Conservation (phyloP, 2,797 vertebrate genomes). For the Hypotaenidia okinawae region DNA sequence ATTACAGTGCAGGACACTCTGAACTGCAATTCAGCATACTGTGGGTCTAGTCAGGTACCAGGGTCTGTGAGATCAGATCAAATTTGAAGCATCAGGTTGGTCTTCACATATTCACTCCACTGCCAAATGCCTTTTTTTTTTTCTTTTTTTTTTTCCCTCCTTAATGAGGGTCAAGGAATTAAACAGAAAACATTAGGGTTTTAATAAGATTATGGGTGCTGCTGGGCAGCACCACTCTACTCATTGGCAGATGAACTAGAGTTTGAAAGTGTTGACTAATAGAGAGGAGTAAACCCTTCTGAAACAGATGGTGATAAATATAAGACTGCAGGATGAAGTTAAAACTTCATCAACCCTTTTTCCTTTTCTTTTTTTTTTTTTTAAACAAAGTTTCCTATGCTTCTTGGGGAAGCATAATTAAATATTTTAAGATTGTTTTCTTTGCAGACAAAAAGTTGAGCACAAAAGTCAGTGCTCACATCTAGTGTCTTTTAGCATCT, state of each 20-base stretch:
- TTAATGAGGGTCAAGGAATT: background rate
- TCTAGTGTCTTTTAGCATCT: background rate
- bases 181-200: background rate
- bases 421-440: background rate
- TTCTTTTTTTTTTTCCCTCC: too few species aligned
- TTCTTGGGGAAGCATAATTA: background rate
- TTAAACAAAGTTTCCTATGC: too few species aligned
- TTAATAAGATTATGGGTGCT: background rate
- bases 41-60: background rate
- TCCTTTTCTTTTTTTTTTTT: background rate
- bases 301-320: background rate
- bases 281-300: background rate
- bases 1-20: background rate
- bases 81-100: background rate
- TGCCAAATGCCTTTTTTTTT: background rate
- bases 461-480: background rate
- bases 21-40: fast-evolving
- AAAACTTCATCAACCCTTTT: background rate
- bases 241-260: background rate
- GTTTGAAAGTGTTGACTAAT: background rate
- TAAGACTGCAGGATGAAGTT: background rate
- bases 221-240: background rate
- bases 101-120: background rate
- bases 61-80: background rate
- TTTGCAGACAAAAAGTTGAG: background rate